Conservation (phyloP, 2,888 invertebrate genomes). For the Dioctria linearis region DNA sequence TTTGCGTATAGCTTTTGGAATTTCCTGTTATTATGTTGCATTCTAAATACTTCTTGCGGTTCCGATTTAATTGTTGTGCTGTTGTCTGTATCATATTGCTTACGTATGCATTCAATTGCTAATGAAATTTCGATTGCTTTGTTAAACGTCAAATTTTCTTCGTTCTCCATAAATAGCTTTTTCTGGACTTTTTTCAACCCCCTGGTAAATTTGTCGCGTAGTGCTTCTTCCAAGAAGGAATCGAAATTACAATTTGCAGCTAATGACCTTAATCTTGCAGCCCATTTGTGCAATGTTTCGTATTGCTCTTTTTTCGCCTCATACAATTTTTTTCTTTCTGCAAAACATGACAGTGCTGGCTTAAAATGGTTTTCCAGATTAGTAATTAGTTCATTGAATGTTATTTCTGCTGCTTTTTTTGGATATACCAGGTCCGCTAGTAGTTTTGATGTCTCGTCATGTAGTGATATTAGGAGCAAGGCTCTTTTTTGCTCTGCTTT, state of each 20-base stretch:
- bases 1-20: background rate
- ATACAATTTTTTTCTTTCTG: slow-evolving; percentile 52
- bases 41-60: background rate
- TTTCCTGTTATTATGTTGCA: background rate
- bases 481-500: slow-evolving; percentile 1
- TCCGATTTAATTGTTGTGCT: slow-evolving; percentile 36
- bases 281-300: slow-evolving; percentile 52
- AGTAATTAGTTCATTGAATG: background rate
- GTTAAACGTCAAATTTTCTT: slow-evolving; percentile 41
- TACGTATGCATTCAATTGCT: too few species aligned
- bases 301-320: slow-evolving; percentile 18
- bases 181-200: slow-evolving; percentile 41
- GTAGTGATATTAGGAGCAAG: background rate
- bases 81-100: too few species aligned
- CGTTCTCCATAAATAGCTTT: slow-evolving; percentile 57
- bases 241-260: slow-evolving; percentile 49
- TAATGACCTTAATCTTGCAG: slow-evolving; percentile 44
- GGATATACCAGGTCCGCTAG: slow-evolving; percentile 4
- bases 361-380: slow-evolving; percentile 29
- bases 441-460: slow-evolving; percentile 12
- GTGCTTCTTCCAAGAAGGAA: slow-evolving; percentile 23
- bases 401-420: background rate
- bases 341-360: slow-evolving; percentile 42
- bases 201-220: slow-evolving; percentile 54
- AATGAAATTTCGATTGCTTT: slow-evolving; percentile 56